Conservation (phyloP, 2,113 vertebrate species). For the Thalassarche chlororhynchos region DNA sequence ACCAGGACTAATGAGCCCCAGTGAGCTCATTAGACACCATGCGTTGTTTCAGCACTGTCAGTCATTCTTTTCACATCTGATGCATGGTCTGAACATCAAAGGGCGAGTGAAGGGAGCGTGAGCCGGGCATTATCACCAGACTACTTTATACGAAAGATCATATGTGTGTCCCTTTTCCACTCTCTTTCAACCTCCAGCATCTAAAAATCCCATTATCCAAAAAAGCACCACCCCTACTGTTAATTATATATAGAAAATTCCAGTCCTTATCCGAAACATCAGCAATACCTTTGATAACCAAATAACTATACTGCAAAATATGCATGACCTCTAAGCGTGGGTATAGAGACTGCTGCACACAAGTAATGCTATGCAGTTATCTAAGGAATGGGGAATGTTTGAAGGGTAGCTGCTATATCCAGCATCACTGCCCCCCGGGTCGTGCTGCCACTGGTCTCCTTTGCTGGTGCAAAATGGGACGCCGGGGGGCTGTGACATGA, state of each 20-base stretch:
- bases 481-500: fast-evolving
- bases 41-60: neutral
- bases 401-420: neutral
- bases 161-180: neutral
- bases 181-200: neutral
- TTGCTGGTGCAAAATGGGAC: neutral
- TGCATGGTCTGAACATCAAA: slow-evolving; percentile 31
- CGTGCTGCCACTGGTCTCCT: fast-evolving
- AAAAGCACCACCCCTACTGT: neutral
- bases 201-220: slow-evolving; percentile 9
- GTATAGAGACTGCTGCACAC: neutral
- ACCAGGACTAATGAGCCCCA: neutral
- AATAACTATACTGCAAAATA: neutral
- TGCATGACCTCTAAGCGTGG: neutral
- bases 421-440: neutral
- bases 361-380: neutral
- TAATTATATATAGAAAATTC: slow-evolving; percentile 27
- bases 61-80: slow-evolving; percentile 3
- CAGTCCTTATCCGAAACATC: neutral
- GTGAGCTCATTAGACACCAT: slow-evolving; percentile 8
- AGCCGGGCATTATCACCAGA: slow-evolving; percentile 20
- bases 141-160: neutral
- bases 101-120: fast-evolving
- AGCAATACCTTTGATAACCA: neutral
- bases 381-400: neutral